These are phyloP conservation scores for Nannobrachium achirus DNA, from an alignment of 2,113 vertebrate genomes.

Conservation along the genomic window DNA sequence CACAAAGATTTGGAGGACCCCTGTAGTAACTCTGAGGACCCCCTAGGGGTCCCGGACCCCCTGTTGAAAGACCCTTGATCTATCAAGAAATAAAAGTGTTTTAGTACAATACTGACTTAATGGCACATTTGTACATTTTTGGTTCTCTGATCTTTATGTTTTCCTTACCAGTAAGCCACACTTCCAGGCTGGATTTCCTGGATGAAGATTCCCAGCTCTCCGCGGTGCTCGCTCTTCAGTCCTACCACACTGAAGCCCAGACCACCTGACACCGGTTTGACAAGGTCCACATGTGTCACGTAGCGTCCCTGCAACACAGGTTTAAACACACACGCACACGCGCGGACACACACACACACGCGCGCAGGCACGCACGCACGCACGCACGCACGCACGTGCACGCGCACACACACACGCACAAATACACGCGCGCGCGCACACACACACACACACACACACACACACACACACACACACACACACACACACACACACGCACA, in stretches of 20 bases:
- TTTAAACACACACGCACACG: constrained; percentile 26
- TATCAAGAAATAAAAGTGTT: no score
- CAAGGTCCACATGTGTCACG: constrained; percentile 87
- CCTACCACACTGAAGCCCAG: constrained; percentile 95
- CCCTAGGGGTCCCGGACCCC: no score
- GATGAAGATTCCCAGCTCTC: constrained; percentile 95
- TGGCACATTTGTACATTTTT: no score
- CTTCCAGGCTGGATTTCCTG: constrained; percentile 94
- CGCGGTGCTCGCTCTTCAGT: constrained; percentile 90
- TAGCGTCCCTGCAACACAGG: constrained; percentile 83
- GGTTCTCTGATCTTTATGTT: not conserved
- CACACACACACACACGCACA: not conserved
- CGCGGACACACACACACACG: no score
- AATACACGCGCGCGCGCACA: not conserved
- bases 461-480: not conserved
- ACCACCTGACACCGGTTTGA: constrained; percentile 86
- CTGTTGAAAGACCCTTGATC: no score
- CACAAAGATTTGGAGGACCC: no score
- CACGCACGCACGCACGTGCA: constrained; percentile 11
- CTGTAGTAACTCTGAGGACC: no score
- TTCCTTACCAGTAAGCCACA: constrained; percentile 85
- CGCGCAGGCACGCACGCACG: no score
- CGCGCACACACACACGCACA: no score
- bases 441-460: constrained; percentile 26
- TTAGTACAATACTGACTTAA: no score